Base-by-base conservation (phyloP, 2,113 vertebrate genomes). In the Bothrops jararaca region DNA sequence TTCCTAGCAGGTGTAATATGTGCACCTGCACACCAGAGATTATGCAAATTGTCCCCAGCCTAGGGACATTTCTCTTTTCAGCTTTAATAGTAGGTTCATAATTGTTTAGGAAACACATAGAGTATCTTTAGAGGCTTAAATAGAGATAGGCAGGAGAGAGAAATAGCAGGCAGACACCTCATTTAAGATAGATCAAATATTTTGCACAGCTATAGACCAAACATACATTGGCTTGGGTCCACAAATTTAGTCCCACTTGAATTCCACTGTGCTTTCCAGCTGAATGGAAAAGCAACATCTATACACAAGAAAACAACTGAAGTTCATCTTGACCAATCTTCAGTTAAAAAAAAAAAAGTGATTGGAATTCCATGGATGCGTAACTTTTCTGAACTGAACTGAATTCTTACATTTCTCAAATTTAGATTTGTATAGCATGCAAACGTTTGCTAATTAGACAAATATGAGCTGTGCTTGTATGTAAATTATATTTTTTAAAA, bases 1-100 rank as follows among this genome's bases (percentile, higher is more conserved):
- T 92, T 96, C 95, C 94, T 95, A 95, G 95, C 89, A 93, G 93
- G 88, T 94, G 92, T 95, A 93, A 93, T 95, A 92, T 93, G 57
- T 90, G 93, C 94, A 96, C 12, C 87, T 89, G 69, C 56, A 89
- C 18, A 9, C 54, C 89, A 85, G 26, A 45, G 87, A 91, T 93
- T 89, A 93, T 91, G 87, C 29, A 93, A 86, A 89, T 93, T 89
- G 86, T 64, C 45, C 56, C 89, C 88, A 90, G 92, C 48, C 89
- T 64, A 85, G 80, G 56, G 80, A 93, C 89, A 93, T 86, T 56
- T 93, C 64, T 48, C 80, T 85, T 90, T 90, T 86, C 48, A 93
- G 80, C 11, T 93, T 93, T 86, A 90, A 90, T 57, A 24, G 88
- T 90, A 86, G 23, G 88, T 58, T 86, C 86, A 45, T 42, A 86